Evolutionary conservation across 2,797 vertebrate genomes (phyloP).

Genomic region (Acridotheres tristis): DNA sequence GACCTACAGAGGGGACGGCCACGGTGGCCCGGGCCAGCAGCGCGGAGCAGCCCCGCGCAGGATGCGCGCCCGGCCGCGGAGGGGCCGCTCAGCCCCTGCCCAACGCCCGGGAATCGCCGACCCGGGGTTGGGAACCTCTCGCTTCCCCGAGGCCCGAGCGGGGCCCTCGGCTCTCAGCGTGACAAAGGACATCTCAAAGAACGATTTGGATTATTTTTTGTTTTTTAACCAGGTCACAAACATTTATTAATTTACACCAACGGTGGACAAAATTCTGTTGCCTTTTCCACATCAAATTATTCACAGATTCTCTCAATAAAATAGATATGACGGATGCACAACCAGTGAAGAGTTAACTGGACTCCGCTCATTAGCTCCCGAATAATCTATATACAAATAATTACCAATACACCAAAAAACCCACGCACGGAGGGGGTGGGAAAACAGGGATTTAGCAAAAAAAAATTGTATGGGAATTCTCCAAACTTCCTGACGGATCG

Average conservation of each 20-base stretch:
- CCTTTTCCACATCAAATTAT: slow-evolving; percentile 86
- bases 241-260: slow-evolving; percentile 99
- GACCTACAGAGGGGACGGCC: not conserved
- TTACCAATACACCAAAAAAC: slow-evolving; percentile 81
- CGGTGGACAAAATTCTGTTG: slow-evolving; percentile 65
- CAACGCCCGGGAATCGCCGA: not conserved
- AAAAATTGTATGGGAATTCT: slow-evolving; percentile 15
- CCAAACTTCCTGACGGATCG: slow-evolving; percentile 36
- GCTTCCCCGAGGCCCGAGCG: not conserved
- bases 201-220: not conserved
- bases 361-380: slow-evolving; percentile 78
- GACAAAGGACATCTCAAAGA: slow-evolving; percentile 56
- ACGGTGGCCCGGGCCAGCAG: not conserved
- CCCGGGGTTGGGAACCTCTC: not conserved
- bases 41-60: not conserved
- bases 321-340: slow-evolving; percentile 84
- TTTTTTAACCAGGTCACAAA: slow-evolving; percentile 85
- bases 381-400: slow-evolving; percentile 81
- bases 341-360: slow-evolving; percentile 79
- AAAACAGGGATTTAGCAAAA: not conserved
- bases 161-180: not conserved
- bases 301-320: slow-evolving; percentile 88
- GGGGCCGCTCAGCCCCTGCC: not conserved
- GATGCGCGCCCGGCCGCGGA: not conserved
- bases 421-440: slow-evolving; percentile 59